Percentiles rank a stretch among this genome's conserved stretches.
Conservation (phyloP, 2,888 invertebrate genomes). For the Nephrotoma flavescens region DNA sequence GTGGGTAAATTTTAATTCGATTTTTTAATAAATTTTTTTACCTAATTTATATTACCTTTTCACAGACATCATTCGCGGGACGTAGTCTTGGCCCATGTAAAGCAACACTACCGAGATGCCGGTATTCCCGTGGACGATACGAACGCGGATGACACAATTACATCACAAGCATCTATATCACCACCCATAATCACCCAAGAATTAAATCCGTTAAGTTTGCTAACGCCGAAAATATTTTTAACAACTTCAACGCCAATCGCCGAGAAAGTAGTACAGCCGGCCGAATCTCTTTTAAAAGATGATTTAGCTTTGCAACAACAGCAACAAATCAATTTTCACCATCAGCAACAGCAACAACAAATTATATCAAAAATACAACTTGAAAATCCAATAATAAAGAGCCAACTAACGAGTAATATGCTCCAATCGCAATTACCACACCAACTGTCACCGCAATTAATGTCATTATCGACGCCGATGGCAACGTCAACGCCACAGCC, state of each 20-base stretch:
- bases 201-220: neutral
- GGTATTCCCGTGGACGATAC: conserved; percentile 7
- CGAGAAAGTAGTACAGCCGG: neutral
- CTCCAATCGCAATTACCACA: neutral
- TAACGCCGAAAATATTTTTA: neutral
- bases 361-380: neutral
- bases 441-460: neutral
- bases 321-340: neutral
- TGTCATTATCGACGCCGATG: neutral
- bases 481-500: neutral
- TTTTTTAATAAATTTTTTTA: neutral
- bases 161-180: neutral
- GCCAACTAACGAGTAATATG: neutral
- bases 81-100: conserved; percentile 48
- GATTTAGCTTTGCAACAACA: neutral
- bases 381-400: neutral
- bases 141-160: neutral
- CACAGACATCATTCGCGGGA: conserved; percentile 47
- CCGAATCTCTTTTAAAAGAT: neutral
- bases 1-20: conserved; percentile 34
- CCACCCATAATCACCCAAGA: neutral
- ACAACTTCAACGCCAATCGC: conserved; percentile 12
- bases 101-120: conserved; percentile 40
- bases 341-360: neutral
- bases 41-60: neutral